phyloP scores from a whole-genome alignment of 2,797 vertebrate genomes.

The Orestias chungarensis region DNA sequence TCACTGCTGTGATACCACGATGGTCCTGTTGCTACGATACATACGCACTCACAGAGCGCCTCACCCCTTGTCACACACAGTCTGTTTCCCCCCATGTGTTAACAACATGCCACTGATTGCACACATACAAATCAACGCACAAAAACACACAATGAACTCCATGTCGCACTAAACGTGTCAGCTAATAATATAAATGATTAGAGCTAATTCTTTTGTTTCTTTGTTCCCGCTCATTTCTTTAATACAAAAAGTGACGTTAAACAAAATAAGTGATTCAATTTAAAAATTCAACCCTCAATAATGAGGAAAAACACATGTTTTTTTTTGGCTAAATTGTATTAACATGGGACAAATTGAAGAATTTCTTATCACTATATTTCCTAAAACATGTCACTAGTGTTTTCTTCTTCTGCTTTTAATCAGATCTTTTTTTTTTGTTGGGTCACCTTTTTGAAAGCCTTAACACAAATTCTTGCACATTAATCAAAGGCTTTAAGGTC shows the following conservation, averaged over 20 bases:
- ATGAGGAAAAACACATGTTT: too few species aligned
- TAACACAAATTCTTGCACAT: background rate
- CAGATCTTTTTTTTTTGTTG: background rate
- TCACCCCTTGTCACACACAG: conserved; percentile 61
- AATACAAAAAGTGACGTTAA: background rate
- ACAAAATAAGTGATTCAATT: too few species aligned
- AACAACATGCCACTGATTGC: conserved; percentile 46
- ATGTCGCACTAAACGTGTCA: conserved; percentile 15
- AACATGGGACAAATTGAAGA: background rate
- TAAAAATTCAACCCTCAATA: too few species aligned
- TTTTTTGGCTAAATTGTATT: background rate
- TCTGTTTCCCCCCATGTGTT: conserved; percentile 58
- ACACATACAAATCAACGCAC: conserved; percentile 17
- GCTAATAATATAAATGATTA: background rate
- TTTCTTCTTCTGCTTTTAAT: background rate
- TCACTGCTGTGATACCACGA: conserved; percentile 66
- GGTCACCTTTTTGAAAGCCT: background rate
- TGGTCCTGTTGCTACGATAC: conserved; percentile 80
- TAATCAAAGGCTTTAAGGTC: background rate
- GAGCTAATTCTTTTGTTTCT: background rate
- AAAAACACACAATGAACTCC: conserved; percentile 18
- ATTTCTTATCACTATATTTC: background rate
- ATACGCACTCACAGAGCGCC: conserved; percentile 59
- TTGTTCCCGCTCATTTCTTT: conserved; percentile 11
- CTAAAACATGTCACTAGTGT: background rate